A percentile compares a stretch with the other conserved stretches of the same genome.
Evolutionary conservation across 2,113 vertebrate species (phyloP).

Genomic region (Aleadryas rufinucha): DNA sequence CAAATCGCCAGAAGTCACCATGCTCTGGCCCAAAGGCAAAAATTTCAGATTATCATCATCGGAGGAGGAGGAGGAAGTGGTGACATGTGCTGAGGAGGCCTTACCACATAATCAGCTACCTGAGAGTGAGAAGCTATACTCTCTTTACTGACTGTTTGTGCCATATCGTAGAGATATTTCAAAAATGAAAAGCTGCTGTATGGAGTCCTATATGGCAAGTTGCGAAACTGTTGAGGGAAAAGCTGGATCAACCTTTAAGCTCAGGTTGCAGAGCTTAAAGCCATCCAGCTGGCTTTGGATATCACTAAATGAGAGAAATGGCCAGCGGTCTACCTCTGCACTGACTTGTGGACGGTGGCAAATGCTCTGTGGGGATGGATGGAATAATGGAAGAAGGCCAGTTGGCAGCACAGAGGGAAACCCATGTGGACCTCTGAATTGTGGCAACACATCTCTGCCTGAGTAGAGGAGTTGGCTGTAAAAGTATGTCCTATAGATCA

Average conservation of each 20-base stretch:
- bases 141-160: background rate
- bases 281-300: background rate
- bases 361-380: background rate
- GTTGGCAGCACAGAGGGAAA: background rate
- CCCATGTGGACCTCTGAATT: background rate
- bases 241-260: background rate
- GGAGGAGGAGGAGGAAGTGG: background rate
- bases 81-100: background rate
- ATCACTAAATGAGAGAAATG: background rate
- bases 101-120: background rate
- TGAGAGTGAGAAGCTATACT: background rate
- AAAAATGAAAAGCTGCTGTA: background rate
- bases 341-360: background rate
- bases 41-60: background rate
- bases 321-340: accelerated
- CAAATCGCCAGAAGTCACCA: background rate
- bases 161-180: background rate
- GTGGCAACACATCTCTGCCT: background rate
- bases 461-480: background rate
- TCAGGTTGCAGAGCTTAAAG: background rate
- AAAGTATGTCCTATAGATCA: too few relatives aligned
- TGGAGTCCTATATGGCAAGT: background rate
- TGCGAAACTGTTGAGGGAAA: background rate
- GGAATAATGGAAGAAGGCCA: background rate
- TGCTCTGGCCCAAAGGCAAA: background rate